Conservation (phyloP, 2,113 vertebrate genomes). For the Myanophis thanlyinensis region DNA sequence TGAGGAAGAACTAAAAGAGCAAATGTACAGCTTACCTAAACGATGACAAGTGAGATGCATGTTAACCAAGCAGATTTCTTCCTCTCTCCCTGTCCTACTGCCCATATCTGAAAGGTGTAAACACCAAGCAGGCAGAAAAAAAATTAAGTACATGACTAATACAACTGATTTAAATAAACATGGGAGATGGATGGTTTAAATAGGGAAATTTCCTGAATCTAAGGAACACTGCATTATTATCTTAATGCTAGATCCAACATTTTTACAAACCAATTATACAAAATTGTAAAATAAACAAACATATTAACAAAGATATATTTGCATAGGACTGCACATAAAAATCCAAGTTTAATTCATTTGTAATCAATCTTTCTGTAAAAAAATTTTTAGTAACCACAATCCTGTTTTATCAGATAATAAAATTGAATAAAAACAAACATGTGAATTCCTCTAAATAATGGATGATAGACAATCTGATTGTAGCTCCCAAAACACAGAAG, state of each 20-base stretch:
- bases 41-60: constrained; percentile 34
- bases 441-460: neutral
- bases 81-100: constrained; percentile 36
- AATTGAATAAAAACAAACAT: neutral
- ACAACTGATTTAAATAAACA: constrained; percentile 24
- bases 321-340: neutral
- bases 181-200: neutral
- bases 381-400: neutral
- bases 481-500: neutral
- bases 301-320: neutral
- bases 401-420: neutral
- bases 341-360: neutral
- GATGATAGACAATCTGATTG: neutral
- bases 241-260: neutral
- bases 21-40: constrained; percentile 27
- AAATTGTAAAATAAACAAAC: neutral
- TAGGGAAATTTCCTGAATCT: constrained; percentile 1
- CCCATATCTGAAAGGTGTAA: constrained; percentile 23
- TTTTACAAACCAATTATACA: neutral
- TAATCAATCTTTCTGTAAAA: neutral
- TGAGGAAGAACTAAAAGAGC: constrained; percentile 25
- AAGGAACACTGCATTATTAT: neutral
- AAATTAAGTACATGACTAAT: constrained; percentile 13
- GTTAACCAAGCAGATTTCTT: constrained; percentile 41
- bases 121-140: constrained; percentile 17